Evolutionary conservation across 2,797 vertebrate species (phyloP).

Genomic region (Esox lucius): DNA sequence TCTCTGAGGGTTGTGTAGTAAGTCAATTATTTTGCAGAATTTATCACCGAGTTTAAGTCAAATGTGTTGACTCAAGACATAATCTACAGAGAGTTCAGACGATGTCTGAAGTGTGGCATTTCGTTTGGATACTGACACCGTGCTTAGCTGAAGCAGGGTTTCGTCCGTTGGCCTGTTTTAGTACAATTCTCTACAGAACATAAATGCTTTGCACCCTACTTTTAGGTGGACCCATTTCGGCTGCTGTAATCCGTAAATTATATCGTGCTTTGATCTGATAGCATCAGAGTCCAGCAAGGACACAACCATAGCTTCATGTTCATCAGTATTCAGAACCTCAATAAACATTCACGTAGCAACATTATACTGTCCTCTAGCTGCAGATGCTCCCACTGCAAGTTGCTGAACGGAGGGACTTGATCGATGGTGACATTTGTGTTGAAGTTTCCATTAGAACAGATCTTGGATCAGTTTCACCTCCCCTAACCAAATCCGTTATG

Average conservation of each 20-base stretch:
- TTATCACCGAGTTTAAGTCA: too few relatives aligned
- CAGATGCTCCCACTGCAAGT: constrained; percentile 15
- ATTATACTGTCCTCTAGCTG: constrained; percentile 15
- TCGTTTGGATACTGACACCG: too few relatives aligned
- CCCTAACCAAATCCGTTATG: background rate
- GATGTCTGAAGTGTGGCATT: too few relatives aligned
- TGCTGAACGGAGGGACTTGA: constrained; percentile 21
- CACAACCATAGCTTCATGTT: background rate
- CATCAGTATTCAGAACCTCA: constrained; percentile 28
- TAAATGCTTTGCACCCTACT: constrained; percentile 32
- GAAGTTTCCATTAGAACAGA: background rate
- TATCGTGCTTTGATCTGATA: background rate
- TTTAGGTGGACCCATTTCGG: background rate
- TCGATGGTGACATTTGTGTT: background rate
- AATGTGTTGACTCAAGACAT: too few relatives aligned
- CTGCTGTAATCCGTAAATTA: background rate
- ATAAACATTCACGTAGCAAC: constrained; percentile 43
- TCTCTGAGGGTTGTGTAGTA: too few relatives aligned
- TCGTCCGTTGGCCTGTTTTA: constrained; percentile 68
- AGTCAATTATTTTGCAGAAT: too few relatives aligned
- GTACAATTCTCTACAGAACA: constrained; percentile 71
- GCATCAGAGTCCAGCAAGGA: background rate
- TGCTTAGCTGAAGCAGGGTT: constrained; percentile 24
- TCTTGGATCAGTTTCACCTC: background rate
- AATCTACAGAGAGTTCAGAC: too few relatives aligned